Percentiles rank a stretch among this genome's conserved stretches.
Conservation (phyloP, 1,140 invertebrate genomes). For the Drosophila dunni region DNA sequence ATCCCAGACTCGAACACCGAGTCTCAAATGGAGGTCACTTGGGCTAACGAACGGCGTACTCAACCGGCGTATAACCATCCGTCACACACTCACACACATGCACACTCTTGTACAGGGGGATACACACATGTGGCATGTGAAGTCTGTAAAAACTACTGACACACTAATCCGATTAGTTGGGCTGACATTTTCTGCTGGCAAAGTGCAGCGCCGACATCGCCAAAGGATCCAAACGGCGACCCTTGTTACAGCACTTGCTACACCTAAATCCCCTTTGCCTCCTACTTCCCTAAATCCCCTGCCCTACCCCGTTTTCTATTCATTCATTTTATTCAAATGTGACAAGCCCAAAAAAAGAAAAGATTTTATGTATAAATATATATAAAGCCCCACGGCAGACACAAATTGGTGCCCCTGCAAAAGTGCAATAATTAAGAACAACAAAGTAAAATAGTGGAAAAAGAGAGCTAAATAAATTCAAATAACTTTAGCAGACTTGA, state of each 20-base stretch:
- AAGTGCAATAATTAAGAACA: constrained; percentile 71
- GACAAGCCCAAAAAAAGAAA: constrained; percentile 70
- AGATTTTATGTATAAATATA: no score
- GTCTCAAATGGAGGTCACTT: constrained; percentile 74
- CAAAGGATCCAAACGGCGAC: constrained; percentile 27
- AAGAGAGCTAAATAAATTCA: background rate
- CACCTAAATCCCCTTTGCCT: constrained; percentile 1
- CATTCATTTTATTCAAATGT: constrained; percentile 81
- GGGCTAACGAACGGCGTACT: constrained; percentile 67
- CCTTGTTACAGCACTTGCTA: constrained; percentile 20
- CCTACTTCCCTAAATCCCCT: background rate
- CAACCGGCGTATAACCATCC: constrained; percentile 55
- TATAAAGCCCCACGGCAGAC: constrained; percentile 9
- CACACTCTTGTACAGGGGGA: constrained; percentile 14
- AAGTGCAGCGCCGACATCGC: constrained; percentile 50
- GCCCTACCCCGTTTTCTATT: constrained; percentile 17
- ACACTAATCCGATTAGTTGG: constrained; percentile 82
- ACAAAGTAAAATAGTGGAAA: constrained; percentile 34
- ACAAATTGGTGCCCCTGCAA: constrained; percentile 15
- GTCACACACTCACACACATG: constrained; percentile 55
- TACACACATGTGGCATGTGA: constrained; percentile 16
- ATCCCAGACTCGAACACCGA: constrained; percentile 26
- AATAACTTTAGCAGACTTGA: background rate
- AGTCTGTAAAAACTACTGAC: constrained; percentile 63
- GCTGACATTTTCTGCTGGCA: constrained; percentile 72